Evolutionary conservation across 1,140 invertebrate species (phyloP).

Genomic region (Achatina immaculata): DNA sequence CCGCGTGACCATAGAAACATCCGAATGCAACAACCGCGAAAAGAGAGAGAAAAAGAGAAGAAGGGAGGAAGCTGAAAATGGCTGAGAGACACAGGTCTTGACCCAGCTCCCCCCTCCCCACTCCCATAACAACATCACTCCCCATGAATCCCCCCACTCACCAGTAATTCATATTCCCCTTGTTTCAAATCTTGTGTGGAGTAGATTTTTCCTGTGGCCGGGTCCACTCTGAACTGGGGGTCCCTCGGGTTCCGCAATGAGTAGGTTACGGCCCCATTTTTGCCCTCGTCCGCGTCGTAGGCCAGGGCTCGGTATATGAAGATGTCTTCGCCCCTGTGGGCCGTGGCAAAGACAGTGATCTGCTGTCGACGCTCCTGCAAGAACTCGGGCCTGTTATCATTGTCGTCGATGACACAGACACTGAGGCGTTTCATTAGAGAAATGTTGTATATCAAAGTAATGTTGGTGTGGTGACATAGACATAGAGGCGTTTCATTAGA

Average conservation of each 20-base stretch:
- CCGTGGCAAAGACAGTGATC: constrained; percentile 79
- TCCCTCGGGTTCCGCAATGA: constrained; percentile 80
- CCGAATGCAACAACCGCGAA: too few relatives aligned
- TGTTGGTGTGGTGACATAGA: too few relatives aligned
- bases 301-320: constrained; percentile 60
- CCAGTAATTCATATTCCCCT: not conserved
- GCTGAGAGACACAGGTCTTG: too few relatives aligned
- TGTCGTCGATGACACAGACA: constrained; percentile 87
- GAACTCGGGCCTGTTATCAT: constrained; percentile 83
- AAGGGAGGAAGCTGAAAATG: too few relatives aligned
- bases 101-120: too few relatives aligned
- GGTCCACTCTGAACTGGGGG: constrained; percentile 81
- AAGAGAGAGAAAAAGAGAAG: too few relatives aligned
- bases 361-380: constrained; percentile 82
- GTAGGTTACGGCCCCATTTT: constrained; percentile 81
- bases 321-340: constrained; percentile 49
- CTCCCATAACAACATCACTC: too few relatives aligned
- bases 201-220: constrained; percentile 84
- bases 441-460: too few relatives aligned
- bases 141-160: too few relatives aligned
- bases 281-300: constrained; percentile 63
- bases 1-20: too few relatives aligned
- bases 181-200: constrained; percentile 74
- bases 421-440: too few relatives aligned
- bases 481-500: too few relatives aligned